phyloP scores from a whole-genome alignment of 2,888 invertebrate species.

The Apeira syringaria region DNA sequence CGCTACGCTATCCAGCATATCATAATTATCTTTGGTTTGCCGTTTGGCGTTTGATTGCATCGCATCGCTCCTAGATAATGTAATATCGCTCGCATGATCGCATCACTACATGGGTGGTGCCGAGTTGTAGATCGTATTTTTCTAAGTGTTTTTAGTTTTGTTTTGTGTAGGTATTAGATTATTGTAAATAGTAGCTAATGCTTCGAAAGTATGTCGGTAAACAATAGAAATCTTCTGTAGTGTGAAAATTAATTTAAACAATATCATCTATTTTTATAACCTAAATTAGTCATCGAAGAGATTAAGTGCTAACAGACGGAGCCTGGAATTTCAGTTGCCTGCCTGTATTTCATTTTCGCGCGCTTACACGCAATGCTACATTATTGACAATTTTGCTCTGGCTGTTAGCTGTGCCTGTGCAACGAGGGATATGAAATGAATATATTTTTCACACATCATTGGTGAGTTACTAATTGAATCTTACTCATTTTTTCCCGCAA shows the following conservation, averaged over 20 bases:
- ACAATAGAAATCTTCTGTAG: conserved; percentile 23
- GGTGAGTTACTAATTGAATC: conserved; percentile 19
- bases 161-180: conserved; percentile 45
- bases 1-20: too few relatives aligned
- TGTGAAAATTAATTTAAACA: conserved; percentile 28
- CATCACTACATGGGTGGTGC: conserved; percentile 51
- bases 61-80: too few relatives aligned
- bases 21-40: too few relatives aligned
- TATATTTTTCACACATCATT: conserved; percentile 17
- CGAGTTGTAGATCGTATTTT: conserved; percentile 37
- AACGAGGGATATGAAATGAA: conserved; percentile 20
- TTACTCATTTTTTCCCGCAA: too few relatives aligned
- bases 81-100: too few relatives aligned
- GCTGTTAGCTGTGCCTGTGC: conserved; percentile 19
- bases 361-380: conserved; percentile 28
- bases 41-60: neutral
- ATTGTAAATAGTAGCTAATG: conserved; percentile 31
- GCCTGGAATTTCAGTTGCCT: conserved; percentile 46
- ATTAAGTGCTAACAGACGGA: conserved; percentile 58
- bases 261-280: conserved; percentile 69
- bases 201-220: conserved; percentile 30
- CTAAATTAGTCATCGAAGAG: conserved; percentile 58
- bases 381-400: conserved; percentile 15
- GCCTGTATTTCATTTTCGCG: conserved; percentile 26
- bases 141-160: too few relatives aligned